phyloP scores from a whole-genome alignment of 1,140 invertebrate genomes.

The Amphibalanus amphitrite region DNA sequence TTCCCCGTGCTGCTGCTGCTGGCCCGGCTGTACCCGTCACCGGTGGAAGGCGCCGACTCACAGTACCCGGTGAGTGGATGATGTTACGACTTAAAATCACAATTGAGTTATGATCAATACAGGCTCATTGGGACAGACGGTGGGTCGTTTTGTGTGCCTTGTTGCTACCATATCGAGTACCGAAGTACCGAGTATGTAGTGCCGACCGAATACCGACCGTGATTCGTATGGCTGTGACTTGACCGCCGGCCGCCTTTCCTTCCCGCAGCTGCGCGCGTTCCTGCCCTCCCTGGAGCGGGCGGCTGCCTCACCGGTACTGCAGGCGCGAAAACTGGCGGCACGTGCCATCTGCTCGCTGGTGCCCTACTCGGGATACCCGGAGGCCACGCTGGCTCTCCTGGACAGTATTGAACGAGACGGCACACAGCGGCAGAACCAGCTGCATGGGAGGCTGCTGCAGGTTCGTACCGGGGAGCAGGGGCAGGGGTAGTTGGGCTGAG shows the following conservation, averaged over 20 bases:
- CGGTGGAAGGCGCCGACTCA: constrained; percentile 43
- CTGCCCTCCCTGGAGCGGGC: constrained; percentile 27
- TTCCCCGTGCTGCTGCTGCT: constrained; percentile 65
- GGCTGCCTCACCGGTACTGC: constrained; percentile 36
- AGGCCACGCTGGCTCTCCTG: constrained; percentile 13
- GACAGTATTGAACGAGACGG: constrained; percentile 10
- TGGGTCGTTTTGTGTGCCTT: too few species aligned
- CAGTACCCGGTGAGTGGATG: constrained; percentile 36
- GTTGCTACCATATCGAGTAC: too few species aligned
- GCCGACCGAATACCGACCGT: too few species aligned
- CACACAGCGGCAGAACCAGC: constrained; percentile 26
- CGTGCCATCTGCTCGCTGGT: constrained; percentile 42
- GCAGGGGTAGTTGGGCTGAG: too few species aligned
- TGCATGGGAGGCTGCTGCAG: constrained; percentile 33
- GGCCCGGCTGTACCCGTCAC: constrained; percentile 54
- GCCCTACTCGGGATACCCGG: constrained; percentile 19
- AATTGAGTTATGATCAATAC: too few species aligned
- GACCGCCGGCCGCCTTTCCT: constrained; percentile 15
- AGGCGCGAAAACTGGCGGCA: constrained; percentile 45
- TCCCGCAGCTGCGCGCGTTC: constrained; percentile 24
- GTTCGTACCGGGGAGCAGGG: background rate
- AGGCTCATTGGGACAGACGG: too few species aligned
- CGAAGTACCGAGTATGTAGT: too few species aligned
- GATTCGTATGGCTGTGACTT: too few species aligned
- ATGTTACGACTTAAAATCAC: too few species aligned